Evolutionary conservation across 2,888 invertebrate species (phyloP).

Genomic region (Junonia oenone): DNA sequence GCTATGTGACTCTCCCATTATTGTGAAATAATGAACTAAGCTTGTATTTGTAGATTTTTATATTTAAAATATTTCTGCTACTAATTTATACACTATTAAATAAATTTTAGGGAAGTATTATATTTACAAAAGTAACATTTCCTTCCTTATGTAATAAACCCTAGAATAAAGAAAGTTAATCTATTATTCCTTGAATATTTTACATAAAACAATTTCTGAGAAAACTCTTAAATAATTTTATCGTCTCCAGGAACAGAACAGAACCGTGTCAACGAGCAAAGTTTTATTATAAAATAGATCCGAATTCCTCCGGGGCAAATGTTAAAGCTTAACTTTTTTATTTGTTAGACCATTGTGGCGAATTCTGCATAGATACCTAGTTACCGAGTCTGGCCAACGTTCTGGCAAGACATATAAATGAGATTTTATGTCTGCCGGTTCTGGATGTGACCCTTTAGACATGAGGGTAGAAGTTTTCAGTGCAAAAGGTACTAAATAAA

Average conservation of each 20-base stretch:
- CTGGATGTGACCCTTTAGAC: too few species aligned
- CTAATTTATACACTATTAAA: too few species aligned
- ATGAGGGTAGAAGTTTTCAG: too few species aligned
- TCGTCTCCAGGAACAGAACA: neutral
- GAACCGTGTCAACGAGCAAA: neutral
- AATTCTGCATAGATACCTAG: neutral
- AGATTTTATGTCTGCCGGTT: too few species aligned
- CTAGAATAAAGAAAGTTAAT: neutral
- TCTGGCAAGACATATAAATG: too few species aligned
- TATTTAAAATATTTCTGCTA: too few species aligned
- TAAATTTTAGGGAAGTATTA: too few species aligned
- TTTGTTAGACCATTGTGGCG: neutral
- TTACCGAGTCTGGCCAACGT: neutral
- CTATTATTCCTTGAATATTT: neutral
- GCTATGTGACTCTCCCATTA: too few species aligned
- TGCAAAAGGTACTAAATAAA: too few species aligned
- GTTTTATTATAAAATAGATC: conserved; percentile 3
- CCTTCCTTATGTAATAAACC: neutral
- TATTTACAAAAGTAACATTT: neutral
- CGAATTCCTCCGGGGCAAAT: neutral
- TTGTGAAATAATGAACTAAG: too few species aligned
- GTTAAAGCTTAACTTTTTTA: conserved; percentile 1
- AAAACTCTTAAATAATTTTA: neutral
- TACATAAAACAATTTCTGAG: neutral
- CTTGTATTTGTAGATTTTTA: too few species aligned